Conservation (phyloP, 2,797 vertebrate species). For the Onychomys torridus region DNA sequence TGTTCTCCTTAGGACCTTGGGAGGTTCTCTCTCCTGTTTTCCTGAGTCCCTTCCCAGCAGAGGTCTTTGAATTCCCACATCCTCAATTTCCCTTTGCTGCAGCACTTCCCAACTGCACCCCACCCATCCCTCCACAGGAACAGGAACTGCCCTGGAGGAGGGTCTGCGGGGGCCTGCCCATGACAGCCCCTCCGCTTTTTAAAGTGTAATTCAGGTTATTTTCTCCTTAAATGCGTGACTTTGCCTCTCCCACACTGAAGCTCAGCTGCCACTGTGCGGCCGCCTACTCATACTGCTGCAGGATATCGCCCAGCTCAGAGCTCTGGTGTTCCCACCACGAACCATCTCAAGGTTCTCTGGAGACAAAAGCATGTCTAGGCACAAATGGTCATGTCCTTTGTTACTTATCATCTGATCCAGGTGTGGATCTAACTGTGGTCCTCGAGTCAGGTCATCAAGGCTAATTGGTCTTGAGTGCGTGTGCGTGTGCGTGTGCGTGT, state of each 20-base stretch:
- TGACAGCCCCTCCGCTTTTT: constrained; percentile 5
- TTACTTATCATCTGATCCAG: not conserved
- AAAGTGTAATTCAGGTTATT: constrained; percentile 32
- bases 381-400: not conserved
- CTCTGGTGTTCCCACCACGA: not conserved
- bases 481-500: not conserved
- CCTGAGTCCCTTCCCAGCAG: not conserved
- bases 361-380: not conserved
- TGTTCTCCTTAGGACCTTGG: not conserved
- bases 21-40: not conserved
- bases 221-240: constrained; percentile 51
- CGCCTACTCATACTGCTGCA: not conserved
- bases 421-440: not conserved
- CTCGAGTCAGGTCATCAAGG: too few species aligned
- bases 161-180: not conserved
- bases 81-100: not conserved
- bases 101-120: not conserved
- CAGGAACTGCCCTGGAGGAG: not conserved
- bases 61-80: not conserved
- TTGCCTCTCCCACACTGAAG: constrained; percentile 24
- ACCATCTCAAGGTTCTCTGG: not conserved
- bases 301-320: not conserved
- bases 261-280: not conserved
- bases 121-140: not conserved
- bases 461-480: not conserved